Evolutionary conservation across 2,113 vertebrate genomes (phyloP), one percentile per base, ranked within the genome.

Genomic region (Megaceryle torquata): DNA sequence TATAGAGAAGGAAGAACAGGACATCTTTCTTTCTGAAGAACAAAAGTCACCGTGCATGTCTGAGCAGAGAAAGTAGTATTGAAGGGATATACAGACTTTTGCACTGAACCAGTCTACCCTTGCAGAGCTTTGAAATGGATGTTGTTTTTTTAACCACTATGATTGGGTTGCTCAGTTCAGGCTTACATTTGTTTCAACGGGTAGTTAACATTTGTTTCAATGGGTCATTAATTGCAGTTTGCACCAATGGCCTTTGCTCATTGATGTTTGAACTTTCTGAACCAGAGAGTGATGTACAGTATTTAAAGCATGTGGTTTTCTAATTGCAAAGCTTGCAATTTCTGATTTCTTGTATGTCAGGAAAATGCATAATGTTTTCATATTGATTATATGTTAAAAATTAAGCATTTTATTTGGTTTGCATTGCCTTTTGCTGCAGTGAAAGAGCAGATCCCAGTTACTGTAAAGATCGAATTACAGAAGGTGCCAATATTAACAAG

Each of bases 401-500:
- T 61, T 25, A 78, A 60, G 12, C 7, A 2, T 63, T 80, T 76
- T 78, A 3, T 87, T 86, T 78, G 26, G 10, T 83, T 94, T 94
- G 39, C 21, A 22, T 71, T 88, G 17, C 82, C 63, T 71, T 61
- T 97, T 92, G 41, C 97, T 95, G 76, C 95, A 99, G 99, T 95
- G 99, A 99, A 97, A 98, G 99, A 98, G 99, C 99, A 17, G 98
- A 99, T 96, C 98, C 99, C 59, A 98, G 99, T 88, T 99, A 99
- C 97, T 99, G 99, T 98, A 99, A 99, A 95, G 98, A 99, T 60
- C 98, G 99, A 93, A 98, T 99, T 94, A 99, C 99, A 0, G 99
- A 99, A 97, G 99, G 99, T 91, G 99, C 99, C 93, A 99, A 99
- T 97, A 99, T 99, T 97, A 99, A 99, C 98, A 99, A 99, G 96